Base-by-base conservation (phyloP, 2,888 invertebrate species). In the Polydrusus tereticollis region DNA sequence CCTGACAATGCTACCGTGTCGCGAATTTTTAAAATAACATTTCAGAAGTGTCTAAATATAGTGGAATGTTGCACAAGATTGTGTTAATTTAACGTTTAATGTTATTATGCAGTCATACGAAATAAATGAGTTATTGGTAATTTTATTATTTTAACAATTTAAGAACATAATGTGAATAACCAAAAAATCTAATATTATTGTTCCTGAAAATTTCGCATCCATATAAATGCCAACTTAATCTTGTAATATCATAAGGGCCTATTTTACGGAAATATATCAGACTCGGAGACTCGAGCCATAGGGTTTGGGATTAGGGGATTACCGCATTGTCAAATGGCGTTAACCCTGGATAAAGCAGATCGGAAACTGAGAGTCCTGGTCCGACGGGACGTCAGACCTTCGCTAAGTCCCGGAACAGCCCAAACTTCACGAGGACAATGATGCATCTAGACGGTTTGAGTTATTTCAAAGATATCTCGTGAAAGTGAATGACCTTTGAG, bases 191-290 rank as follows among this genome's bases (percentile, higher is more conserved):
- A n/a, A n/a, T n/a, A n/a, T n/a, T n/a, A n/a, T n/a, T n/a, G n/a
- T n/a, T 18, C 18, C 43, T 43, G 4, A 43, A 6, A 26, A 50
- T 50, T 50, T 50, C 26, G 50, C 14, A 50, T 14, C 50, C 26
- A 1, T 50, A 50, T 50, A 50, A 50, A 50, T 50, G 50, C 26
- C 50, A 26, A 50, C 50, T 50, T 50, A 50, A 50, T 50, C 50
- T 50, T 50, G 50, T 50, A 50, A 50, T 50, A 50, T 50, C 50
- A 50, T 50, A 50, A 50, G 50, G 50, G 50, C 50, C 50, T 5
- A 23, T 50, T 50, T 26, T 50, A 26, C 5, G 21, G 26, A 50
- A 50, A 50, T 50, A 50, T 50, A 50, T 50, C 50, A 50, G 21
- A 26, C 50, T 50, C 26, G 23, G 14, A 26, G 26, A 50, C 26